Evolutionary conservation across 2,113 vertebrate genomes (phyloP).

Genomic region (Serilophus lunatus): DNA sequence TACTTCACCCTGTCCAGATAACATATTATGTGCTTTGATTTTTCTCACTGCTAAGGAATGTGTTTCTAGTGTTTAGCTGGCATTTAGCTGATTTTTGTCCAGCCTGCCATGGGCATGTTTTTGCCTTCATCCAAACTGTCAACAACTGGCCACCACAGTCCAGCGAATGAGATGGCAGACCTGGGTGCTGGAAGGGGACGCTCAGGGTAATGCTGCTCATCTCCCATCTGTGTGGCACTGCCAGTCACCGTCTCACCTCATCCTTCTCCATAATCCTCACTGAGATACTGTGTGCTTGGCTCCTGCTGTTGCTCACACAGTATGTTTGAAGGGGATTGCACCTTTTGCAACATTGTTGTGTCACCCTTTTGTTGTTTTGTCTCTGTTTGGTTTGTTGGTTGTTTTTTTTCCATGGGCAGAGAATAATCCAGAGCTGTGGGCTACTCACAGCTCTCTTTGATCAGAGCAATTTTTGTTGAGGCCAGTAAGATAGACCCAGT

Average conservation of each 20-base stretch:
- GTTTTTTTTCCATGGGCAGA: neutral
- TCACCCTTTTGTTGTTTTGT: neutral
- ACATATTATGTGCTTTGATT: neutral
- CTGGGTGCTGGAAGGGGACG: neutral
- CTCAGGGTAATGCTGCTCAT: neutral
- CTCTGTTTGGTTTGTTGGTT: neutral
- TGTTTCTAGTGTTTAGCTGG: neutral
- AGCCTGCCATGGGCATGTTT: accelerated
- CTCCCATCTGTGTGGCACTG: neutral
- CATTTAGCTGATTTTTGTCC: neutral
- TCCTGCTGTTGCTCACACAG: neutral
- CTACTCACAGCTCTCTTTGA: neutral
- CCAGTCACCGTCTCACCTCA: too few species aligned
- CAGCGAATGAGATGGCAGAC: neutral
- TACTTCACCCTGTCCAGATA: neutral
- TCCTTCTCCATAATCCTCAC: neutral
- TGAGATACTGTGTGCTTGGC: accelerated
- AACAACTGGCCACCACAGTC: accelerated
- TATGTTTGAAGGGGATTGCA: accelerated
- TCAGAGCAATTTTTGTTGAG: neutral
- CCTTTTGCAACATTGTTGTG: accelerated
- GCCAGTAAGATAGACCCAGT: neutral
- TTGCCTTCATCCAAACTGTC: neutral
- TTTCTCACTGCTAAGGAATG: neutral
- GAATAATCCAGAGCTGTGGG: neutral